Conservation (phyloP, 2,797 vertebrate species). For the Eidolon dupreanum region DNA sequence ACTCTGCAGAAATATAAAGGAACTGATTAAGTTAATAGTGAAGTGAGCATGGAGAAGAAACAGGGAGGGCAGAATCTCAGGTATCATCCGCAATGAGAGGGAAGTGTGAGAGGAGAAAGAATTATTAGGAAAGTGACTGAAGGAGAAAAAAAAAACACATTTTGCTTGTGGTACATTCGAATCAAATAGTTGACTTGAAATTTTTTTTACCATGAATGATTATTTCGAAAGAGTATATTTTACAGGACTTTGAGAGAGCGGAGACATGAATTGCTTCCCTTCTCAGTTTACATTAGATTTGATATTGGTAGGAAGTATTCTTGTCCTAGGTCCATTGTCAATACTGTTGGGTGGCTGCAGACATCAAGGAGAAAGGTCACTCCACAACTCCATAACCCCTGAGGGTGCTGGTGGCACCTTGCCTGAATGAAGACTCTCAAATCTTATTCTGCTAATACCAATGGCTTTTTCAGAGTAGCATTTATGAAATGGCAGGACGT, state of each 20-base stretch:
- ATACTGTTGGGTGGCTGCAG: background rate
- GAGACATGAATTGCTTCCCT: background rate
- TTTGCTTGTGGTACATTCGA: background rate
- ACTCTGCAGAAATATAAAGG: background rate
- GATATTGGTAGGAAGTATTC: constrained; percentile 1
- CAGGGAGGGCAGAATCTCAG: background rate
- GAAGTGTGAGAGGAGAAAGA: background rate
- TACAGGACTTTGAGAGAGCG: background rate
- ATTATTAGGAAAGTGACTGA: background rate
- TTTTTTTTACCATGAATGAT: background rate
- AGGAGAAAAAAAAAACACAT: background rate
- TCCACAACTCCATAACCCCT: background rate
- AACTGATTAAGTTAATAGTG: background rate
- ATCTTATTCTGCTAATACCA: background rate
- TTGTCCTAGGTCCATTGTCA: background rate
- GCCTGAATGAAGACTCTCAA: background rate
- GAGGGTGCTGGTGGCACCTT: background rate
- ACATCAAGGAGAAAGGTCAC: background rate
- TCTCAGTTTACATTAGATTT: background rate
- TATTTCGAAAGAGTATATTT: background rate
- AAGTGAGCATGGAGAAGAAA: background rate
- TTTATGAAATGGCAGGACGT: background rate
- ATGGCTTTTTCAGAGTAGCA: background rate
- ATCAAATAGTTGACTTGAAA: background rate
- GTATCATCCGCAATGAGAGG: background rate